Percentiles rank a stretch among this genome's conserved stretches.
These are phyloP conservation scores for Struthio camelus DNA, from an alignment of 2,113 vertebrate genomes.

Conservation along the genomic window DNA sequence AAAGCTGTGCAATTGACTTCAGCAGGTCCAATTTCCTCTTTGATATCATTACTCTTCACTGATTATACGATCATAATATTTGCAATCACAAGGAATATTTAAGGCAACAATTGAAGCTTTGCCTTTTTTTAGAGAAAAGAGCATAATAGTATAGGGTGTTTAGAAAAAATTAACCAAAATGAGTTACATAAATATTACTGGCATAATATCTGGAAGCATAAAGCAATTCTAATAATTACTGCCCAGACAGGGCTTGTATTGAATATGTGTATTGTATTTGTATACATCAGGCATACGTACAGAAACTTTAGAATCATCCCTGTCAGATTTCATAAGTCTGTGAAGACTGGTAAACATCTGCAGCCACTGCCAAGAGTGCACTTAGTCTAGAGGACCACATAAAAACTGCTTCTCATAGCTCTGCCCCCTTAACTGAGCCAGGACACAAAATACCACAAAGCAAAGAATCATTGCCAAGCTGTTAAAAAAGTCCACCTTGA, in stretches of 20 bases:
- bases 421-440: conserved; percentile 19
- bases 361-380: background rate
- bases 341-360: conserved; percentile 33
- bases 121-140: background rate
- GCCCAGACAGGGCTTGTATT: background rate
- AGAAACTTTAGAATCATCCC: conserved; percentile 9
- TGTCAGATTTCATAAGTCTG: conserved; percentile 39
- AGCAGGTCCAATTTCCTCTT: background rate
- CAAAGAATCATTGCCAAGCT: background rate
- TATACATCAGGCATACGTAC: background rate
- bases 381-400: background rate
- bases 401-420: conserved; percentile 24
- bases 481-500: background rate
- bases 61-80: background rate
- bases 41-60: background rate
- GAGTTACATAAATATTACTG: background rate
- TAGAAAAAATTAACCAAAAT: background rate
- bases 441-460: conserved; percentile 19
- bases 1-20: background rate
- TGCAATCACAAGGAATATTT: background rate
- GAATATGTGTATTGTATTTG: conserved; percentile 18
- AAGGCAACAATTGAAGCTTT: background rate
- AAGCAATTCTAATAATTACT: conserved; percentile 19
- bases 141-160: background rate
- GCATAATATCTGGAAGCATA: background rate